A percentile compares a stretch with the other conserved stretches of the same genome.
These are phyloP conservation scores for Notechis scutatus DNA, from an alignment of 2,113 vertebrate genomes.

Conservation along the genomic window DNA sequence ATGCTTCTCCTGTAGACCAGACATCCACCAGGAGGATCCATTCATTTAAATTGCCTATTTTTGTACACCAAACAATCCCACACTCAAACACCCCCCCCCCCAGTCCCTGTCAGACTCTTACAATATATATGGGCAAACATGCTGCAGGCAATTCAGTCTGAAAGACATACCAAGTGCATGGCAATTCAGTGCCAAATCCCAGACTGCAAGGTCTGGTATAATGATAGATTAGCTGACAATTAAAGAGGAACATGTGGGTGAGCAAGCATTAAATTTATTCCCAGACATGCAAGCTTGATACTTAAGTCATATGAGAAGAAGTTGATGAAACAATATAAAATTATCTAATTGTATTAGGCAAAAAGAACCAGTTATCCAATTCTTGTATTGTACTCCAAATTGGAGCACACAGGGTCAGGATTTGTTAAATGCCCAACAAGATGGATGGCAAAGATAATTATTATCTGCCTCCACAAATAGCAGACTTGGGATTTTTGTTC, in stretches of 20 bases:
- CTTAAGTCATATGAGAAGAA: slow-evolving; percentile 58
- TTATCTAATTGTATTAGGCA: slow-evolving; percentile 66
- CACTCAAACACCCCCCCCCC: neutral
- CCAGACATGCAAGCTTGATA: slow-evolving; percentile 56
- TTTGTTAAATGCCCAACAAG: slow-evolving; percentile 35
- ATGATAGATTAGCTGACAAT: slow-evolving; percentile 64
- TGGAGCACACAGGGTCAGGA: slow-evolving; percentile 36
- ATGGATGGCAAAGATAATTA: slow-evolving; percentile 13
- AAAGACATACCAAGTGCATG: slow-evolving; percentile 39
- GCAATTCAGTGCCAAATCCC: slow-evolving; percentile 44
- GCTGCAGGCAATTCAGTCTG: slow-evolving; percentile 45
- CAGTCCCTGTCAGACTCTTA: slow-evolving; percentile 17
- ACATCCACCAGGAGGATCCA: slow-evolving; percentile 28
- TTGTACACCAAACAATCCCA: neutral
- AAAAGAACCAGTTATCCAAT: slow-evolving; percentile 61
- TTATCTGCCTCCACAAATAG: neutral
- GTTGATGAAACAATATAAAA: slow-evolving; percentile 64
- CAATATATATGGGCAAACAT: slow-evolving; percentile 25
- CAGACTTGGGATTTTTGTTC: neutral
- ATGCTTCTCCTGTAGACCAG: slow-evolving; percentile 16
- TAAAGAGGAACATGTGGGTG: slow-evolving; percentile 64
- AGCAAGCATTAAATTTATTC: slow-evolving; percentile 62
- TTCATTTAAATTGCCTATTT: slow-evolving; percentile 24
- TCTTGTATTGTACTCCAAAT: slow-evolving; percentile 52
- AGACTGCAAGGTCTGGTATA: slow-evolving; percentile 57